Base-by-base conservation (phyloP, 2,888 invertebrate genomes). In the Cephus pulcher region DNA sequence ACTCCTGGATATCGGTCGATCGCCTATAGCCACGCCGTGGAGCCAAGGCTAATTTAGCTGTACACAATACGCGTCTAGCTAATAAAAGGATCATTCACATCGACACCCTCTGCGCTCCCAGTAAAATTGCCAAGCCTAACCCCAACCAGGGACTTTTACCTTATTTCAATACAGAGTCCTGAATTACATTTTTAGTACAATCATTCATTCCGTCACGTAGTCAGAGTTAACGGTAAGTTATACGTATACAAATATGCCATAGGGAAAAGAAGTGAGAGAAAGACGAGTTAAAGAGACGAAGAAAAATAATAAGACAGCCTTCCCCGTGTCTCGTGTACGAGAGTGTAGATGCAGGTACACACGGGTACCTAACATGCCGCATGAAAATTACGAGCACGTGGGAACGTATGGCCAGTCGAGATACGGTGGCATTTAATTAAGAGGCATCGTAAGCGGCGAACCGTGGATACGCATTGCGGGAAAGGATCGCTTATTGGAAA, bases 401-500 rank as follows among this genome's bases (percentile, higher is more conserved):
- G 56, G 56, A 56, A 56, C 56, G 9, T 56, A 56, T 56, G 56
- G 56, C 56, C 56, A 23, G 23, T 56, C 56, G 23, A 56, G 56
- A 56, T 56, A 56, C 15, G 23, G 56, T 56, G 23, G 56, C 56
- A 56, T 56, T 56, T 56, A 56, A 56, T 56, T 56, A 56, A 56
- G 56, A 56, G 23, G 56, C 56, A 56, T 56, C 23, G 56, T 34
- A 23, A 9, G 56, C 23, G 56, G 56, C 23, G 9, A 56, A 2
- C 23, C 56, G 56, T 23, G 1, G 56, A 15, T 56, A 56, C 23
- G 56, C 1, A 56, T 23, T 56, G 56, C 77, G 79, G 81, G 82
- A 82, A 81, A 82, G 79, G 80, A 81, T 79, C 80, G 84, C 56
- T 83, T 88, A 85, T 87, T 86, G 85, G 80, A 83, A 87, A 88